phyloP scores from a whole-genome alignment of 2,113 vertebrate genomes.

The Ptilorrhoa leucosticta region DNA sequence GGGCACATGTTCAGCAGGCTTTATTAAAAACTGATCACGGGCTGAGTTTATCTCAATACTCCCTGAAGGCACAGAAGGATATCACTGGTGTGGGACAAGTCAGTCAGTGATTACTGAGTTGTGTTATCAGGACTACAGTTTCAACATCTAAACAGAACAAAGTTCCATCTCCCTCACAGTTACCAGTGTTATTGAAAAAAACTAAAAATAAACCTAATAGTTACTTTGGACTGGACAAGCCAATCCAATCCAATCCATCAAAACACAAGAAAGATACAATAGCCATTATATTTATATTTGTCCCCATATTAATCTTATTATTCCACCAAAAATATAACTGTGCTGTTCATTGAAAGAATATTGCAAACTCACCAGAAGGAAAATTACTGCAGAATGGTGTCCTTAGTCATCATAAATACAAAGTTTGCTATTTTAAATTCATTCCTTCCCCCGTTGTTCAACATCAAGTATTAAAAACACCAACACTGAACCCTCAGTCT shows the following conservation, averaged over 20 bases:
- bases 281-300: background rate
- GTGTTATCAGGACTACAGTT: background rate
- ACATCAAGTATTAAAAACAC: background rate
- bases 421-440: background rate
- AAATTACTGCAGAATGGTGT: background rate
- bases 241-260: slow-evolving; percentile 5
- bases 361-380: slow-evolving; percentile 6
- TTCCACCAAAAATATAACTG: background rate
- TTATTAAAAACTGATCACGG: background rate
- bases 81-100: background rate
- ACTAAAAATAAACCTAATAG: slow-evolving; percentile 11
- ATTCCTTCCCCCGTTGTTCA: background rate
- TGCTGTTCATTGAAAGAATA: background rate
- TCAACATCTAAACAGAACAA: background rate
- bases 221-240: slow-evolving; percentile 1
- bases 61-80: background rate
- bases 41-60: background rate
- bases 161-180: background rate
- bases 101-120: background rate
- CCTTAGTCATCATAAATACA: background rate
- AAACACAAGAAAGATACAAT: background rate
- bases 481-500: background rate
- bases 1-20: background rate
- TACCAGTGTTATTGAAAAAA: background rate
- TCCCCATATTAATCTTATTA: slow-evolving; percentile 4